phyloP scores from a whole-genome alignment of 2,797 vertebrate genomes.

The Hoplostethus atlanticus region DNA sequence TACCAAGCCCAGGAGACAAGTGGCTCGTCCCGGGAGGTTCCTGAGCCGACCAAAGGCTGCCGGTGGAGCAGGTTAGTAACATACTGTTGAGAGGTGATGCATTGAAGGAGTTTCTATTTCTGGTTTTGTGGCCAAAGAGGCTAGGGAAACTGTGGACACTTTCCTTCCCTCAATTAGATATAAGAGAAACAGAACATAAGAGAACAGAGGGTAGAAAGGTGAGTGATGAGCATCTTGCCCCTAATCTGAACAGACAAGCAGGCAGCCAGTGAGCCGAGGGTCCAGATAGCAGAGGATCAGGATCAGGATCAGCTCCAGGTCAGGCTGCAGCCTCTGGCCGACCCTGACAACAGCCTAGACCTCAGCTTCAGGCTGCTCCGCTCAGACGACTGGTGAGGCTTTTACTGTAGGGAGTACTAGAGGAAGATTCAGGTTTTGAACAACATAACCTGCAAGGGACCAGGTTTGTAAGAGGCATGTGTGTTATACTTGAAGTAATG shows the following conservation, averaged over 20 bases:
- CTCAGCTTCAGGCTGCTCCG: slow-evolving; percentile 75
- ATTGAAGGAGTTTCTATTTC: no score
- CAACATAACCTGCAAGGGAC: no score
- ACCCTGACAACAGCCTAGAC: slow-evolving; percentile 71
- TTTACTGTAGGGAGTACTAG: background rate
- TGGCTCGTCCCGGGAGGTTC: background rate
- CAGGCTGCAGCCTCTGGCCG: slow-evolving; percentile 70
- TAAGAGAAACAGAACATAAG: background rate
- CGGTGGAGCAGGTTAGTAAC: background rate
- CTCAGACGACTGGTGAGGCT: slow-evolving; percentile 82
- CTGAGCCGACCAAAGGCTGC: background rate
- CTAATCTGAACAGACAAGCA: background rate
- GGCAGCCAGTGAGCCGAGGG: background rate
- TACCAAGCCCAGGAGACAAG: background rate
- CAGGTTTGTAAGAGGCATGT: no score
- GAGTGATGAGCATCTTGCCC: no score
- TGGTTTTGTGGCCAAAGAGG: no score
- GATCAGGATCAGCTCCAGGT: background rate
- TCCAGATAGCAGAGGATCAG: no score
- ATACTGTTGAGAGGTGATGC: no score
- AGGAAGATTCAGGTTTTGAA: no score
- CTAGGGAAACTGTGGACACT: background rate
- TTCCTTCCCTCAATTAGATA: background rate
- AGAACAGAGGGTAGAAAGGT: background rate
- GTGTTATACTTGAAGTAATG: background rate